Evolutionary conservation across 2,888 invertebrate genomes (phyloP).

Genomic region (Leucania comma): DNA sequence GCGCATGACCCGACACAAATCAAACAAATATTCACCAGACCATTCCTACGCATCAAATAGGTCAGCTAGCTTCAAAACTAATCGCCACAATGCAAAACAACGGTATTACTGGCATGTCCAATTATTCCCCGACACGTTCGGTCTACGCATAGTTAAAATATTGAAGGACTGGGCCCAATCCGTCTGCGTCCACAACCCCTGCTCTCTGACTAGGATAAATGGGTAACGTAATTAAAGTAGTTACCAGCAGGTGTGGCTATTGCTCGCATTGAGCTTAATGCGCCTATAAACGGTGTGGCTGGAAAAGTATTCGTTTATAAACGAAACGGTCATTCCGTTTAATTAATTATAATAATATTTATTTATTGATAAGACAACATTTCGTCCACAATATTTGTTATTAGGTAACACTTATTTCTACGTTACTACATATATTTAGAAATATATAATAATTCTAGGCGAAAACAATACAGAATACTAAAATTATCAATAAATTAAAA

Average conservation of each 20-base stretch:
- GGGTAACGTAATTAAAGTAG: slow-evolving; percentile 85
- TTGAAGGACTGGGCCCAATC: slow-evolving; percentile 76
- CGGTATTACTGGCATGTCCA: slow-evolving; percentile 57
- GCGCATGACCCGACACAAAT: slow-evolving; percentile 4
- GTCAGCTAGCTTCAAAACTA: slow-evolving; percentile 50
- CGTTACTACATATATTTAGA: no score
- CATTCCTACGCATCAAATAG: slow-evolving; percentile 37
- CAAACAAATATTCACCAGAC: slow-evolving; percentile 32
- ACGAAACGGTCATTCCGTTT: no score
- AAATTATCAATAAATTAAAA: no score
- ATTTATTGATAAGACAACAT: no score
- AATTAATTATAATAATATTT: no score
- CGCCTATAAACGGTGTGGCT: slow-evolving; percentile 32
- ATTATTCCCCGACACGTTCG: slow-evolving; percentile 59
- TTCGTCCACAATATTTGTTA: no score
- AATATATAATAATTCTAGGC: no score
- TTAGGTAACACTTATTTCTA: no score
- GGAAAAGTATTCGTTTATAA: slow-evolving; percentile 33
- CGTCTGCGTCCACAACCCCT: slow-evolving; percentile 83
- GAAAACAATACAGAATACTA: no score
- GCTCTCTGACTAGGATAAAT: slow-evolving; percentile 82
- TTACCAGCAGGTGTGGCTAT: slow-evolving; percentile 82
- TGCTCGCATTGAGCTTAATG: slow-evolving; percentile 58
- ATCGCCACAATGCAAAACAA: slow-evolving; percentile 61
- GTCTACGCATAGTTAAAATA: slow-evolving; percentile 71